Base-by-base conservation (phyloP, 1,140 invertebrate species). In the Arctopsyche grandis region DNA sequence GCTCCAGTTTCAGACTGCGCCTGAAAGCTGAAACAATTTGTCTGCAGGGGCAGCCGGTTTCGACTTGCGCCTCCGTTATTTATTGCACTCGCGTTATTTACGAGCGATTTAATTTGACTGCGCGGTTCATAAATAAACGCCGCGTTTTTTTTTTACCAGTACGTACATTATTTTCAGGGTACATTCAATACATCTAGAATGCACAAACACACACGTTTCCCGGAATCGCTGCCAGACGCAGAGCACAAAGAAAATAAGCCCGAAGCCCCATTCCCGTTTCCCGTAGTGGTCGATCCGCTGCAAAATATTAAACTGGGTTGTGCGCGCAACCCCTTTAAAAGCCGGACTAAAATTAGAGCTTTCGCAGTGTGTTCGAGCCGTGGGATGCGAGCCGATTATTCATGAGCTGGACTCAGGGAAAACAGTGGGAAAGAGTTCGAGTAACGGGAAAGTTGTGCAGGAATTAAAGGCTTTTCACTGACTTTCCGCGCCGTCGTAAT, bases 71-170 rank as follows among this genome's bases (percentile, higher is more conserved):
- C 38, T 29, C 60, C 60, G 75, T 69, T 69, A 77, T 77, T 77
- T 77, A 77, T 77, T 77, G 60, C 60, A 48, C 60, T 77, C 48
- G 44, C 63, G 75, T 77, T 69, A 77, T 77, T 77, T 77, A 77
- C 58, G 60, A 69, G 58, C 75, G 75, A 77, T 77, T 77, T 77
- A 77, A 77, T 77, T 77, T 77, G 38, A 66, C 75, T 77, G 29
- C 63, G 60, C 75, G 43, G 75, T 77, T 77, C 66, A 77, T 69
- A 77, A 77, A 77, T 77, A 77, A 77, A 66, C 48, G 43, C 71
- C 44, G 26, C 74, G 52, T 63, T 63, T 26, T 76, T 44, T 44
- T 63, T 76, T 24, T n/a, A n/a, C n/a, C n/a, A n/a, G n/a, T n/a
- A n/a, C n/a, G 12, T 60, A 21, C 19, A 10, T 66, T 26, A 16